Conservation (phyloP, 2,113 vertebrate genomes). For the Ictalurus furcatus region DNA sequence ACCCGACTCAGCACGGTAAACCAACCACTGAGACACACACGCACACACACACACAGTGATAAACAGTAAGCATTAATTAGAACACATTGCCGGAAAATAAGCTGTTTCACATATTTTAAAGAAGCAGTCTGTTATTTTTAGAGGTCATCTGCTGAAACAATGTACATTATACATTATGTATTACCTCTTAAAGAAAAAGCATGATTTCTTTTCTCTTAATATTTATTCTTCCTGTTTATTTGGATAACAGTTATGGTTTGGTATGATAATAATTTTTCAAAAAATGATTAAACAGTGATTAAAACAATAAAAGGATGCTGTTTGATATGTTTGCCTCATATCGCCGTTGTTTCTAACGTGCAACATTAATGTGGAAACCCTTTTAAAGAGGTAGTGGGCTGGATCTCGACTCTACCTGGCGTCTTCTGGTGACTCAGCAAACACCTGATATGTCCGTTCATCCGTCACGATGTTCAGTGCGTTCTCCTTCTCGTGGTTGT, state of each 20-base stretch:
- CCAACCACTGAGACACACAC: constrained; percentile 77
- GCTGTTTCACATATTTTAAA: background rate
- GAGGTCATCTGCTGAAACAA: background rate
- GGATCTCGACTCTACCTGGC: constrained; percentile 76
- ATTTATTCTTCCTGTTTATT: background rate
- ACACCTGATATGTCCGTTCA: constrained; percentile 88
- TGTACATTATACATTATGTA: background rate
- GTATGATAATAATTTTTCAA: background rate
- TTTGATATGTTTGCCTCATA: too few species aligned
- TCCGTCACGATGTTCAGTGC: constrained; percentile 89
- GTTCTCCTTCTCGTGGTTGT: constrained; percentile 93
- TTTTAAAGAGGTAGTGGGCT: background rate
- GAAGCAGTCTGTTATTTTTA: background rate
- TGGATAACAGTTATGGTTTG: background rate
- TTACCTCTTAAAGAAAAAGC: background rate
- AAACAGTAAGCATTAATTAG: background rate
- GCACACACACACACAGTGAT: background rate
- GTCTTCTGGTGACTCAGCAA: constrained; percentile 90
- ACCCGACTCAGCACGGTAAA: constrained; percentile 88
- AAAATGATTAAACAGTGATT: background rate
- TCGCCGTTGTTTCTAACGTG: background rate
- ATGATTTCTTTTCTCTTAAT: background rate
- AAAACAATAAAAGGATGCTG: background rate
- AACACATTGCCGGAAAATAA: background rate
- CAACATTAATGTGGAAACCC: background rate